phyloP scores from a whole-genome alignment of 1,140 invertebrate species.

The Drosophila orosa region DNA sequence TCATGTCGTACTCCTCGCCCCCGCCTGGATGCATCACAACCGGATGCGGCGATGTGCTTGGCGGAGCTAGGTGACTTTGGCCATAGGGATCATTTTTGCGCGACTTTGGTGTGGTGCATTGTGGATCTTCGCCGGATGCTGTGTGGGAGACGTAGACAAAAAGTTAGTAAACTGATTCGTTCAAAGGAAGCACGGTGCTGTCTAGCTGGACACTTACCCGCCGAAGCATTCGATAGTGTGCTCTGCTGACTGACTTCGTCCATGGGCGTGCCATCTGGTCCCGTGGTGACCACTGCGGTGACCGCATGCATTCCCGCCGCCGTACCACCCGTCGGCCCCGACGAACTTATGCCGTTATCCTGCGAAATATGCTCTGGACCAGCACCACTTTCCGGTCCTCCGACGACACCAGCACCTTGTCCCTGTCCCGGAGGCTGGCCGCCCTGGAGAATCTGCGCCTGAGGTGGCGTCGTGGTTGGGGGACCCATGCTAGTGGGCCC shows the following conservation, averaged over 20 bases:
- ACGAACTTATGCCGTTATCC: slow-evolving; percentile 80
- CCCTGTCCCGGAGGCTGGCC: slow-evolving; percentile 61
- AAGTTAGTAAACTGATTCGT: background rate
- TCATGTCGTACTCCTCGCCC: slow-evolving; percentile 95
- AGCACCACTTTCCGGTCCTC: slow-evolving; percentile 68
- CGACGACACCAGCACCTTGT: slow-evolving; percentile 5
- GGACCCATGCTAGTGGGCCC: slow-evolving; percentile 85
- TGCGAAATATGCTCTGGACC: slow-evolving; percentile 82
- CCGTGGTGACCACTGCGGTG: slow-evolving; percentile 93
- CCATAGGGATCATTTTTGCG: slow-evolving; percentile 87
- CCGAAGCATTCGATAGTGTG: slow-evolving; percentile 95
- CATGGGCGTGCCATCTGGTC: slow-evolving; percentile 93
- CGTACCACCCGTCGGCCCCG: slow-evolving; percentile 85
- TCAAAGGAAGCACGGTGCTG: too few species aligned
- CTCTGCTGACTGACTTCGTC: slow-evolving; percentile 96
- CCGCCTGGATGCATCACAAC: slow-evolving; percentile 84
- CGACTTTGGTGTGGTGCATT: slow-evolving; percentile 90
- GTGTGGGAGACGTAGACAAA: slow-evolving; percentile 55
- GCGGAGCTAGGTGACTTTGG: slow-evolving; percentile 90
- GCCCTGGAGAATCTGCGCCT: slow-evolving; percentile 64
- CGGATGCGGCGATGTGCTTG: slow-evolving; percentile 90
- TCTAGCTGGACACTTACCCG: slow-evolving; percentile 86
- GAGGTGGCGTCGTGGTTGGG: slow-evolving; percentile 83
- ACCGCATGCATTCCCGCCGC: slow-evolving; percentile 86
- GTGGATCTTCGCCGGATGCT: slow-evolving; percentile 94